Evolutionary conservation across 2,888 invertebrate genomes (phyloP), one percentile per base, ranked within the genome.

Genomic region (Acheta domesticus): DNA sequence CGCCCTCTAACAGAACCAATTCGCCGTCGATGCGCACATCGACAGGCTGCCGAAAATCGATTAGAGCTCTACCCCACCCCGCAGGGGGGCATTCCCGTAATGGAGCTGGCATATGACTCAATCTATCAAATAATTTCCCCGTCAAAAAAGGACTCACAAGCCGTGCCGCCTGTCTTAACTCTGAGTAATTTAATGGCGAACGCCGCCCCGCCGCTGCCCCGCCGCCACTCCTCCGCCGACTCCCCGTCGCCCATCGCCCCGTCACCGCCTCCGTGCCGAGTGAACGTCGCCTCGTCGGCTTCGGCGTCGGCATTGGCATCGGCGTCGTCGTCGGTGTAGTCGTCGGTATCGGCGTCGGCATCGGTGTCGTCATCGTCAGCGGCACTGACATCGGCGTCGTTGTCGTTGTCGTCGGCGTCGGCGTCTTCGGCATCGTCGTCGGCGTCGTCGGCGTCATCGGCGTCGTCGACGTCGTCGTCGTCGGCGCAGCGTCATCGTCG

Each of bases 61-160:
- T 62, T 62, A 62, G 62, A 62, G 16, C 14, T n/a, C 8, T 62
- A 36, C 36, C 62, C 62, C 62, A 62, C 62, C 62, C 62, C 14
- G 62, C n/a, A 62, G 62, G 62, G 62, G 36, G 62, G 62, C n/a
- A 19, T 62, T 62, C 62, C 62, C 3, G 62, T 62, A 62, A 62
- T 62, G 62, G 62, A 62, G 62, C 62, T 62, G 62, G 62, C 62
- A 62, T 62, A 62, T 62, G 62, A 62, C 62, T 62, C 62, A 62
- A 62, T 62, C 62, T 62, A 62, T 62, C 62, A 62, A 62, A 62
- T 62, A 62, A 62, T 62, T 62, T 62, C 62, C 62, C 62, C 62
- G 62, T 62, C 62, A 62, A 62, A 62, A 62, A 62, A 62, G 62
- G 62, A 62, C 62, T n/a, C 62, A 62, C 62, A 62, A 62, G 62